Percentiles rank a stretch among this genome's conserved stretches.
Conservation (phyloP, 2,797 vertebrate genomes). For the Gymnocypris eckloni region DNA sequence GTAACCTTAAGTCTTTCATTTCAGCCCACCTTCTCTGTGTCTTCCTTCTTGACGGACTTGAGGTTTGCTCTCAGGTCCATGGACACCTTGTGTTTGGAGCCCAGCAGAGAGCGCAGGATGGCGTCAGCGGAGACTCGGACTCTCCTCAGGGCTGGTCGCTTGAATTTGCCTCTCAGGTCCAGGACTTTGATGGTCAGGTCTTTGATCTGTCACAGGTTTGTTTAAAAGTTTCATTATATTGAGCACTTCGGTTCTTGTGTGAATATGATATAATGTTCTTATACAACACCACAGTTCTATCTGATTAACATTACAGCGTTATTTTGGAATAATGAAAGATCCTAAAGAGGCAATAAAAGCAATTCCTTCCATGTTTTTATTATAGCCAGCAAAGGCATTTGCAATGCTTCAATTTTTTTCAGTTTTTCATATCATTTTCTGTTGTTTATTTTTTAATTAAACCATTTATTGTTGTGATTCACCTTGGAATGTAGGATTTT, state of each 20-base stretch:
- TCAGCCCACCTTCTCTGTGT: conserved; percentile 89
- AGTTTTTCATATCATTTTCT: background rate
- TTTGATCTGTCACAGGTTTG: conserved; percentile 84
- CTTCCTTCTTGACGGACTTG: conserved; percentile 98
- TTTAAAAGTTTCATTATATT: background rate
- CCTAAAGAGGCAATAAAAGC: background rate
- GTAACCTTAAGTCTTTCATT: background rate
- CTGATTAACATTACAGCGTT: background rate
- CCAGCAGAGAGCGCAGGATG: conserved; percentile 93
- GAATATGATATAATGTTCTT: background rate
- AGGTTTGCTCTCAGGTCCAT: conserved; percentile 96
- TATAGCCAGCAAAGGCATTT: background rate
- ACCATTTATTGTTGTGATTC: background rate
- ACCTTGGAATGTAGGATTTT: background rate
- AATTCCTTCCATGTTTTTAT: background rate
- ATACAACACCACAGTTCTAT: background rate
- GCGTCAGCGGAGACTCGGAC: conserved; percentile 94
- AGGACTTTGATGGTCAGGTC: conserved; percentile 95
- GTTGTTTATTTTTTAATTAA: background rate
- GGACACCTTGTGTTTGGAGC: conserved; percentile 98
- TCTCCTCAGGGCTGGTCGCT: conserved; percentile 88
- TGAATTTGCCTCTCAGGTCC: conserved; percentile 95
- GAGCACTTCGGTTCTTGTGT: background rate
- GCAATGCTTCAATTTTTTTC: background rate
- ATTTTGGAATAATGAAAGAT: background rate